Percentiles rank a stretch among this genome's conserved stretches.
Conservation (phyloP, 2,113 vertebrate species). For the Synodontis membranacea region DNA sequence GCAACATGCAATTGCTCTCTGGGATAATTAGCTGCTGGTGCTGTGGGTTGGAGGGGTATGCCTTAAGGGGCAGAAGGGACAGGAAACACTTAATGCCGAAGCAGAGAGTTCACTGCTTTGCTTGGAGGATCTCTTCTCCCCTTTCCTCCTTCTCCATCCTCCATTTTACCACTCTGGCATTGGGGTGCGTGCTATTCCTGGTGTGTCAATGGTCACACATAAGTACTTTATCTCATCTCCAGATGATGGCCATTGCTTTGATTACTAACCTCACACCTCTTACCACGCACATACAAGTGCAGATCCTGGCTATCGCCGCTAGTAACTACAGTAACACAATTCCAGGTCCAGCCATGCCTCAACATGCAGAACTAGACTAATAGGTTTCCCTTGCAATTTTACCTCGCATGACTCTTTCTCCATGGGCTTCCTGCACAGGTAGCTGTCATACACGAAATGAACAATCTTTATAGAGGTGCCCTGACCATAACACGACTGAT, state of each 20-base stretch:
- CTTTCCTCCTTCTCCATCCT: not conserved
- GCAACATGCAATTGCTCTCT: constrained; percentile 53
- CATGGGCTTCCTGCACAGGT: constrained; percentile 84
- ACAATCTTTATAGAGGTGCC: constrained; percentile 96
- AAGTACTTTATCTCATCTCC: constrained; percentile 79
- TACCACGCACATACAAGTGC: constrained; percentile 12
- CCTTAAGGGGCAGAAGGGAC: constrained; percentile 66
- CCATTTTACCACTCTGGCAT: constrained; percentile 75
- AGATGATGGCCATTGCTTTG: constrained; percentile 71
- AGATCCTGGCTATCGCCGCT: not conserved
- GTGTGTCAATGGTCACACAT: constrained; percentile 79
- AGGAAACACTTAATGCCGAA: constrained; percentile 67
- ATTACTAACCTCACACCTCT: constrained; percentile 46
- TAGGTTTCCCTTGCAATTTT: constrained; percentile 91
- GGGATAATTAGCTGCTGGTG: constrained; percentile 52
- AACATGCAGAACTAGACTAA: constrained; percentile 79
- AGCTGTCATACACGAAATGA: constrained; percentile 96
- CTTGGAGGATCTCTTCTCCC: constrained; percentile 18
- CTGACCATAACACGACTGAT: constrained; percentile 92
- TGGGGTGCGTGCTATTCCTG: constrained; percentile 75
- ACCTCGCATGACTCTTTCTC: constrained; percentile 89
- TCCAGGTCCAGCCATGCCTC: constrained; percentile 63
- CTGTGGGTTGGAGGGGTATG: constrained; percentile 50
- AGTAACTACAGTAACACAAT: constrained; percentile 65
- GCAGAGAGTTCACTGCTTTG: constrained; percentile 36